Conservation (phyloP, 2,113 vertebrate species). For the Eulemur rufifrons region DNA sequence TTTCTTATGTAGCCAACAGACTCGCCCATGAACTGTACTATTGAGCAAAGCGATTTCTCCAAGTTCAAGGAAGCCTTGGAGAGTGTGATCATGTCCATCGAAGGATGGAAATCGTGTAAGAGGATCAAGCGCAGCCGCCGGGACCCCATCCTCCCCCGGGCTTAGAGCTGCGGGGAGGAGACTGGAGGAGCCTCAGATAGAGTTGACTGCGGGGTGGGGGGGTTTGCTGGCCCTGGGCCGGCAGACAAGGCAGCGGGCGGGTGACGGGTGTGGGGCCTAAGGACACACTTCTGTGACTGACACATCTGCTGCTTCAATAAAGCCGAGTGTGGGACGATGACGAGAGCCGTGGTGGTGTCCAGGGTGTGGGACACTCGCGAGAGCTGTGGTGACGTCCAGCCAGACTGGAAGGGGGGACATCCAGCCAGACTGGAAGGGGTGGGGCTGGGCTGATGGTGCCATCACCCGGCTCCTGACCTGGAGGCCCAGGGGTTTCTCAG, state of each 20-base stretch:
- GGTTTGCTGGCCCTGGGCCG: not conserved
- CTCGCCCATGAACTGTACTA: constrained; percentile 25
- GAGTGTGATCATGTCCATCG: constrained; percentile 36
- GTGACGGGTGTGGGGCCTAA: not conserved
- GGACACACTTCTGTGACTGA: constrained; percentile 10
- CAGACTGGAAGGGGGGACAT: not conserved
- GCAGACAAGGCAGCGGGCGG: not conserved
- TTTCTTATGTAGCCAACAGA: constrained; percentile 60
- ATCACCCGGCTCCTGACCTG: not conserved
- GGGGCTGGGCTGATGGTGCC: not conserved
- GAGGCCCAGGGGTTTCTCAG: not conserved
- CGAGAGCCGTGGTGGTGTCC: not conserved
- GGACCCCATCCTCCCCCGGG: not conserved
- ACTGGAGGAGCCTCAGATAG: not conserved
- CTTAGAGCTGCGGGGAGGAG: not conserved
- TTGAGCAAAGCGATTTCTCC: constrained; percentile 48
- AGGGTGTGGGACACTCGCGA: not conserved
- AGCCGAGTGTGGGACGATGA: not conserved
- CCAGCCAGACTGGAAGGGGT: not conserved
- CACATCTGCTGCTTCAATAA: constrained; percentile 35
- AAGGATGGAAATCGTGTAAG: constrained; percentile 56
- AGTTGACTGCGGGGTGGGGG: not conserved
- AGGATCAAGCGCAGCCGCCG: not conserved
- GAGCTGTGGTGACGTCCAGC: not conserved
- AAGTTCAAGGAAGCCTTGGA: constrained; percentile 59